Percentiles rank a stretch among this genome's conserved stretches.
phyloP scores from a whole-genome alignment of 1,140 invertebrate species.

The Drosophila mayri region DNA sequence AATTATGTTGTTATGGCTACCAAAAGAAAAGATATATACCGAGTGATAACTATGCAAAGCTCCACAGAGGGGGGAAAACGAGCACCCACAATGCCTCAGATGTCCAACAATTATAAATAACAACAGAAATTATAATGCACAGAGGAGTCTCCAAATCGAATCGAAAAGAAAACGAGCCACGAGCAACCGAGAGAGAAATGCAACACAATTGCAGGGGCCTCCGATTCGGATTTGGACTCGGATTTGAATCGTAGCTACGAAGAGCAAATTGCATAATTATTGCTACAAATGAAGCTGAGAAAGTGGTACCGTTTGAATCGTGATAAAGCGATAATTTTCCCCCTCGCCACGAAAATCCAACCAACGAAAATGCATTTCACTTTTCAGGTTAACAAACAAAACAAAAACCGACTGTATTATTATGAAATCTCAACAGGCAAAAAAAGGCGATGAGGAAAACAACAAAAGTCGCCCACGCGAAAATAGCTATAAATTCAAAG shows the following conservation, averaged over 20 bases:
- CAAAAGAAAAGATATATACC: slow-evolving; percentile 31
- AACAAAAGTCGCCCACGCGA: slow-evolving; percentile 64
- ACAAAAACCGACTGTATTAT: slow-evolving; percentile 47
- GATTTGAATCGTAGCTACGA: slow-evolving; percentile 39
- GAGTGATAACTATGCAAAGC: slow-evolving; percentile 62
- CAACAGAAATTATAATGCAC: slow-evolving; percentile 61
- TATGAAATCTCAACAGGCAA: slow-evolving; percentile 51
- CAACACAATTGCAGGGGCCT: slow-evolving; percentile 55
- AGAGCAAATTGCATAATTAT: slow-evolving; percentile 82
- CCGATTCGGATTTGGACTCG: slow-evolving; percentile 13
- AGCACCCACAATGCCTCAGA: slow-evolving; percentile 44
- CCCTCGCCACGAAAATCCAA: slow-evolving; percentile 4
- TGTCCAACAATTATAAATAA: slow-evolving; percentile 63
- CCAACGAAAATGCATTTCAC: slow-evolving; percentile 74
- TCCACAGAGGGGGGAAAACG: slow-evolving; percentile 5
- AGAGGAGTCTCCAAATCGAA: slow-evolving; percentile 52
- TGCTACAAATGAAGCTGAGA: slow-evolving; percentile 81
- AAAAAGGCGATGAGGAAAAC: slow-evolving; percentile 18
- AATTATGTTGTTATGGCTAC: slow-evolving; percentile 69
- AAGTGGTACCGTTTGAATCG: slow-evolving; percentile 82
- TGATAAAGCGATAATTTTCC: slow-evolving; percentile 81
- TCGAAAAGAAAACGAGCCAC: slow-evolving; percentile 26
- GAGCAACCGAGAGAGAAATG: slow-evolving; percentile 41
- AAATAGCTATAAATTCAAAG: slow-evolving; percentile 54
- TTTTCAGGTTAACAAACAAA: slow-evolving; percentile 72